Evolutionary conservation across 2,113 vertebrate genomes (phyloP), one percentile per base, ranked within the genome.

Genomic region (Oryzias curvinotus): DNA sequence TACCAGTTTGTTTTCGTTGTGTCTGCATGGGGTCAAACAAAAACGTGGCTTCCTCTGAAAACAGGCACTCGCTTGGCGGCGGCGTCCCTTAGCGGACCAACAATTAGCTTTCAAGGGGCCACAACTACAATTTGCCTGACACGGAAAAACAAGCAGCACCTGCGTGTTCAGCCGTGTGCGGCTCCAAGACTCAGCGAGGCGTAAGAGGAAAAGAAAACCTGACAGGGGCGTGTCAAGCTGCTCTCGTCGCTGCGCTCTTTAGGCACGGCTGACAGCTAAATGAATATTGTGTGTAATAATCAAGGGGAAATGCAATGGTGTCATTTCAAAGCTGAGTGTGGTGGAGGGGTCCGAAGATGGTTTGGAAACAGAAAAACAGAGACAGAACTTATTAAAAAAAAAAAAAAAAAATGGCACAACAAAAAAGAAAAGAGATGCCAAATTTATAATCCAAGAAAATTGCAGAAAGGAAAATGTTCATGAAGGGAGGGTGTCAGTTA

Each of bases 1-100:
- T 74, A 85, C 83, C 81, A 68, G 65, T 88, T 78, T 75, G 75
- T 65, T 77, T 73, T 84, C 54, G 73, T 77, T 82, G 57, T 78
- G 72, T 83, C 82, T 78, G 83, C 76, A 64, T 73, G 85, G 66
- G 75, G 81, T 80, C 69, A 49, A 56, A 6, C 4, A 73, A 82
- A n/a, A 80, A 74, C 78, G 81, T 81, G 45, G 54, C 69, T 62
- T 62, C 42, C 52, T 58, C 54, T 0, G n/a, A 71, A 75, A 75
- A 79, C 68, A 76, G 69, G 71, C 72, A 68, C 43, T 42, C 74
- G 44, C 66, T 81, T 81, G 77, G 83, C 67, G 77, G 69, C 80
- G 66, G 28, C 44, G 44, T 52, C 72, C 82, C 83, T 78, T 73
- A 23, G 63, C 47, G 59, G 84, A 80, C 57, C 74, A 73, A 58